These are phyloP conservation scores for Platysternon megacephalum DNA, from an alignment of 2,113 vertebrate genomes.

Conservation along the genomic window DNA sequence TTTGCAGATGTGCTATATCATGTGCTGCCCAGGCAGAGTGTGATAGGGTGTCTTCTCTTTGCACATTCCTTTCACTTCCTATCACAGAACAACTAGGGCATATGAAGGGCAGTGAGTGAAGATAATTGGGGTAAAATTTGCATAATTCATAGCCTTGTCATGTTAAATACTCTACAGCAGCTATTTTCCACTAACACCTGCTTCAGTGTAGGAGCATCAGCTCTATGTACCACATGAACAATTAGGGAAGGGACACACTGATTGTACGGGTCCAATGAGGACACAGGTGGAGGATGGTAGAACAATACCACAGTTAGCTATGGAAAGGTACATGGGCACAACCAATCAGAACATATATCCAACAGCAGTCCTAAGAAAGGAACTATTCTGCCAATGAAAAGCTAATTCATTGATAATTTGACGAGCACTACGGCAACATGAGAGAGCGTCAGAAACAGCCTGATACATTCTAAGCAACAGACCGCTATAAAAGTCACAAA, in stretches of 20 bases:
- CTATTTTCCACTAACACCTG: not conserved
- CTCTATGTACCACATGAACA: not conserved
- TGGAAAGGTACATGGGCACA: not conserved
- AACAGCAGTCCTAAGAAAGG: not conserved
- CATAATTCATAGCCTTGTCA: not conserved
- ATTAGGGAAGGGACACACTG: not conserved
- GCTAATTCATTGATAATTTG: not conserved
- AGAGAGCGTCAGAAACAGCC: not conserved
- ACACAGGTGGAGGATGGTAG: not conserved
- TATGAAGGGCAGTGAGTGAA: accelerated
- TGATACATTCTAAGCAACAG: not conserved
- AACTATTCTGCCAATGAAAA: not conserved
- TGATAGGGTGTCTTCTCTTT: not conserved
- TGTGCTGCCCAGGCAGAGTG: not conserved
- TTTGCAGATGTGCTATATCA: not conserved
- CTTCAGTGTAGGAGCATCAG: not conserved
- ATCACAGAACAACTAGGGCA: not conserved
- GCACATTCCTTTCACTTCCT: not conserved
- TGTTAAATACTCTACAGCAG: not conserved
- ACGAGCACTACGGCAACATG: not conserved
- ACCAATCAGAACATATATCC: not conserved
- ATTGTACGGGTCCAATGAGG: not conserved
- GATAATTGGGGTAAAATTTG: not conserved
- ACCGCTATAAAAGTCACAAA: not conserved
- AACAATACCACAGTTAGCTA: not conserved